These are phyloP conservation scores for Raphicerus campestris DNA, from an alignment of 2,113 vertebrate species.

Conservation along the genomic window DNA sequence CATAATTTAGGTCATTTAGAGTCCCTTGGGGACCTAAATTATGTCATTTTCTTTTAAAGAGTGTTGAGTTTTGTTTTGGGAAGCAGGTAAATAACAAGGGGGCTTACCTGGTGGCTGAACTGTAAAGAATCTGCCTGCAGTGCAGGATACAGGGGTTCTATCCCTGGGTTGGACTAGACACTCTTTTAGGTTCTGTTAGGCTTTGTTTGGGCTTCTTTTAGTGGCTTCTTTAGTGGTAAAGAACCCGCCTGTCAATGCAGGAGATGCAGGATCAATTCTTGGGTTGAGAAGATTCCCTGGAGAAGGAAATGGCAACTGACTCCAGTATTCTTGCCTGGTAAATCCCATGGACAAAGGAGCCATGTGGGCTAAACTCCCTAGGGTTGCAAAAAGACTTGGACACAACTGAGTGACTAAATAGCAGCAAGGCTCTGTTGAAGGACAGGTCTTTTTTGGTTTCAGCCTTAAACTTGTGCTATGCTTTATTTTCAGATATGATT, in stretches of 20 bases:
- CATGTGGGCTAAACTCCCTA: accelerated
- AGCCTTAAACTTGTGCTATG: not conserved
- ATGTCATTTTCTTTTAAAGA: not conserved
- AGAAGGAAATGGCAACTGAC: not conserved
- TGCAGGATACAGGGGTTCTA: not conserved
- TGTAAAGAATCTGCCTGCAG: not conserved
- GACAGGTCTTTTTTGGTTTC: not conserved
- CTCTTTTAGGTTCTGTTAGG: not conserved
- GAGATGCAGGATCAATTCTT: not conserved
- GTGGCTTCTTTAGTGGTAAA: not conserved
- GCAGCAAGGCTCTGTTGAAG: not conserved
- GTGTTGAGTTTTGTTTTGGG: not conserved
- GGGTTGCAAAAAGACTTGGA: not conserved
- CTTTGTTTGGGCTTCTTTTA: not conserved
- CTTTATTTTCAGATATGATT: not conserved
- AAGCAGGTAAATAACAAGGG: not conserved
- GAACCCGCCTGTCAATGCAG: not conserved
- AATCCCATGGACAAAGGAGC: not conserved
- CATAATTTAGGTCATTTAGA: too few species aligned
- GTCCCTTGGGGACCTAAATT: too few species aligned
- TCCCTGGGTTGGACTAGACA: not conserved
- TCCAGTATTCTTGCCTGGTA: not conserved
- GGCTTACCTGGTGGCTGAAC: not conserved
- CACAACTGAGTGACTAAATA: not conserved
- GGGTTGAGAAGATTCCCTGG: not conserved